Evolutionary conservation across 2,113 vertebrate species (phyloP).

Genomic region (Morone saxatilis): DNA sequence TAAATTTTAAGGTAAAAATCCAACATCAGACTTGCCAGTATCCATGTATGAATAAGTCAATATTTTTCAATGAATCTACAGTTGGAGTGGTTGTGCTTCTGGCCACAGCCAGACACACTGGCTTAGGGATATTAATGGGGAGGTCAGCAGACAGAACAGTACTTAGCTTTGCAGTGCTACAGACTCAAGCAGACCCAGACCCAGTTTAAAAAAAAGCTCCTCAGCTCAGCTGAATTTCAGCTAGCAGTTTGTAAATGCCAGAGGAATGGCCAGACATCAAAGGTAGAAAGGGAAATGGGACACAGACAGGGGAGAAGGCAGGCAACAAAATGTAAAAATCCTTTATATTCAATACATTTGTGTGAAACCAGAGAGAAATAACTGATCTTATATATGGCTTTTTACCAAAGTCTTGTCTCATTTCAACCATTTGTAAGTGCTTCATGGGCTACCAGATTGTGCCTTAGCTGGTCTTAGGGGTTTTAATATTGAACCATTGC

Average conservation of each 20-base stretch:
- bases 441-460: no score
- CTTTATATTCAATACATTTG: conserved; percentile 19
- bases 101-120: conserved; percentile 29
- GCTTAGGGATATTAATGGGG: conserved; percentile 55
- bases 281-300: conserved; percentile 33
- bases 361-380: conserved; percentile 10
- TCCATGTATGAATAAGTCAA: conserved; percentile 54
- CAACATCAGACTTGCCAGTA: conserved; percentile 34
- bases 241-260: conserved; percentile 49
- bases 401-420: neutral
- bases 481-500: no score
- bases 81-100: conserved; percentile 35
- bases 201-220: conserved; percentile 55
- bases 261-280: conserved; percentile 44
- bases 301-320: conserved; percentile 3
- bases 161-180: conserved; percentile 26
- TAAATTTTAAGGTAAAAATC: conserved; percentile 47
- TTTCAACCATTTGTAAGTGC: neutral
- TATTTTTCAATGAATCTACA: conserved; percentile 56
- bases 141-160: conserved; percentile 50
- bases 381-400: conserved; percentile 20
- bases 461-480: no score
- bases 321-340: conserved; percentile 15
- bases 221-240: conserved; percentile 45
- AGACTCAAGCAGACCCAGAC: conserved; percentile 34